A percentile compares a stretch with the other conserved stretches of the same genome.
Conservation (phyloP, 2,797 vertebrate species). For the Sitta carolinensis region DNA sequence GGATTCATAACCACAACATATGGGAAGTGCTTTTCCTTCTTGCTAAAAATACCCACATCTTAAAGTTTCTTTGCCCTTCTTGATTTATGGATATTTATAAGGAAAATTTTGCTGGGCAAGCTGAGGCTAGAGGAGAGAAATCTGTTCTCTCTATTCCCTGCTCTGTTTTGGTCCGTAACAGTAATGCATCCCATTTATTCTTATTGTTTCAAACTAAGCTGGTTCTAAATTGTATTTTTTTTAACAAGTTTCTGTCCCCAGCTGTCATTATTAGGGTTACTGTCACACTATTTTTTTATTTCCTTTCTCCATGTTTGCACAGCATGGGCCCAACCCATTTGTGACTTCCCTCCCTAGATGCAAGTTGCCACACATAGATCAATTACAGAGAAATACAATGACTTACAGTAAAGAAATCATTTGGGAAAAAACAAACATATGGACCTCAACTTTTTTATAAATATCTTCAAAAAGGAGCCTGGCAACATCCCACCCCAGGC, state of each 20-base stretch:
- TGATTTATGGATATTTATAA: neutral
- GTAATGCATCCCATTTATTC: neutral
- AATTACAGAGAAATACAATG: constrained; percentile 10
- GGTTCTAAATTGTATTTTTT: neutral
- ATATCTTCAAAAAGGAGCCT: constrained; percentile 51
- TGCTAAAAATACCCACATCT: neutral
- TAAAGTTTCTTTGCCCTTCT: neutral
- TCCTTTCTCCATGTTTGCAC: neutral
- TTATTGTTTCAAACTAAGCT: neutral
- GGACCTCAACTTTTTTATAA: constrained; percentile 33
- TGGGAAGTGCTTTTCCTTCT: neutral
- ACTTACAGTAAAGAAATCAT: constrained; percentile 21
- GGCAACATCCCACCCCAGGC: neutral
- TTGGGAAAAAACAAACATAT: neutral
- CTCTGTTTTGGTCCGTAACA: neutral
- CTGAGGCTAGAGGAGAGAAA: neutral
- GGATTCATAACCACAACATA: neutral
- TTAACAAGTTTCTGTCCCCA: neutral
- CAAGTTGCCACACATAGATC: neutral
- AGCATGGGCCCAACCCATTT: neutral
- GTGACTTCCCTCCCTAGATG: neutral
- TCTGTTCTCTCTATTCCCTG: neutral
- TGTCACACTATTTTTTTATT: neutral
- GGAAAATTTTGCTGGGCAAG: neutral
- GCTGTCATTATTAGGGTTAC: neutral